Evolutionary conservation across 2,888 invertebrate species (phyloP), one percentile per base, ranked within the genome.

Genomic region (Tachystola acroxantha): DNA sequence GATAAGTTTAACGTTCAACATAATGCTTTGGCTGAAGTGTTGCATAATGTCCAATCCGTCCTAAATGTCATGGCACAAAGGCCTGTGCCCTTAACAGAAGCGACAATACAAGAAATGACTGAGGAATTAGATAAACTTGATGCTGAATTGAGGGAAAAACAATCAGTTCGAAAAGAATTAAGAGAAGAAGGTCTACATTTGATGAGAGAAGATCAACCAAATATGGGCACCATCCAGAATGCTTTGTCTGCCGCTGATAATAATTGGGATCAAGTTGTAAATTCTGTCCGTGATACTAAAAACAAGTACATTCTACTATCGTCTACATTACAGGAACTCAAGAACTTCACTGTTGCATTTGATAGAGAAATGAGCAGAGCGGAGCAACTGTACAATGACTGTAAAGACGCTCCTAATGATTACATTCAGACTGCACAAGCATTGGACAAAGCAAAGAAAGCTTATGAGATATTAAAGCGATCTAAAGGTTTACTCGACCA

Each of bases 151-250:
- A 89, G 90, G 53, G 87, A 89, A 10, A 91, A 91, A 50, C 88
- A 88, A 49, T 76, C 88, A 3, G 77, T 92, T 0, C 92, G 93
- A 58, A 91, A 93, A 46, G 90, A 91, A 47, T 82, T 96, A n/a
- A 91, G 93, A 54, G 91, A 92, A 57, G 93, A 95, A 80, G 96
- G 95, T 1, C 87, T 93, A 36, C 89, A 92, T 54, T 75, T 96
- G 46, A 91, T 96, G 91, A 91, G 93, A 61, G 92, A 94, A 79
- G 93, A 97, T 75, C 92, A 94, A 58, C 89, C 91, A 34, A 94
- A 94, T 50, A 92, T 94, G 73, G 91, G 93, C 0, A 90, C 91
- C 0, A 92, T 96, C 41, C 96, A 96, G 72, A 93, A 93, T 51
- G 91, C 92, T 31, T 74, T 96, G 0, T 88, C 94, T 0, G 89